Conservation (phyloP, 2,797 vertebrate genomes). For the Acestrorhynchus altus region DNA sequence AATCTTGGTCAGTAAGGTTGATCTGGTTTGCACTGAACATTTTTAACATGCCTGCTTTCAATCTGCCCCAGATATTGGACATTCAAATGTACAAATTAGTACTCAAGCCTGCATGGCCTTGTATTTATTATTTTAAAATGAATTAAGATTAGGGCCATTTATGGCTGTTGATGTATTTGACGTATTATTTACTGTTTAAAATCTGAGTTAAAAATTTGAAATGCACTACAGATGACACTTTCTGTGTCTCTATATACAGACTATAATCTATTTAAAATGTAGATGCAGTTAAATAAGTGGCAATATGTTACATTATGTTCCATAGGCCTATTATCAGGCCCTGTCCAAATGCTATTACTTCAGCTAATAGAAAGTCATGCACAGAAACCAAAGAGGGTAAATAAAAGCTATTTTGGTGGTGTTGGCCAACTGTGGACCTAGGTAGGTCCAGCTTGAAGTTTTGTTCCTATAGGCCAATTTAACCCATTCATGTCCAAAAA, state of each 20-base stretch:
- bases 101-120: background rate
- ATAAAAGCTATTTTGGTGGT: background rate
- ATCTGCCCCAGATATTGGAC: background rate
- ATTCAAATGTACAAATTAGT: background rate
- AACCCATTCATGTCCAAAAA: background rate
- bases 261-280: background rate
- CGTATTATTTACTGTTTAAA: background rate
- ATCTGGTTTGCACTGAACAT: slow-evolving; percentile 46
- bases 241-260: background rate
- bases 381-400: slow-evolving; percentile 36
- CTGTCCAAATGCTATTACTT: background rate
- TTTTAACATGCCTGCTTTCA: slow-evolving; percentile 1
- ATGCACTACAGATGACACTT: slow-evolving; percentile 9
- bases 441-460: background rate
- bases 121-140: slow-evolving; percentile 33
- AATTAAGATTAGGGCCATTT: background rate
- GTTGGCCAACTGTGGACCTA: too few species aligned
- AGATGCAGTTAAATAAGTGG: background rate
- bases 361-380: background rate
- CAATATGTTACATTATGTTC: background rate
- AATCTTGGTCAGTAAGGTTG: background rate
- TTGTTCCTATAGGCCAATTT: background rate
- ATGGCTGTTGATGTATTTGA: background rate
- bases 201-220: background rate
- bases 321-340: background rate